These are phyloP conservation scores for Hydraecia micacea DNA, from an alignment of 2,888 invertebrate species.

Conservation along the genomic window DNA sequence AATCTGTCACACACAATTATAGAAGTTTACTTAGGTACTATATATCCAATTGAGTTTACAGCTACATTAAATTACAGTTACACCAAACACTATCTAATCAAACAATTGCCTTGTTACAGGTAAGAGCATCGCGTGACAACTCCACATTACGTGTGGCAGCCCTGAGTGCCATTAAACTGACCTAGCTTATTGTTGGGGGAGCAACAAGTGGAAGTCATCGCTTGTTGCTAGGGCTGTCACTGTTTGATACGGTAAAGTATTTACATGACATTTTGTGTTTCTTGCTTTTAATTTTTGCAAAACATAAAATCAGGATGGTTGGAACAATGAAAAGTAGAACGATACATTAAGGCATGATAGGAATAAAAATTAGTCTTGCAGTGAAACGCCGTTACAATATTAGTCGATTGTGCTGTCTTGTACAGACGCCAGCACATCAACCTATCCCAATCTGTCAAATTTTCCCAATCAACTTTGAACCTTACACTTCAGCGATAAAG, in stretches of 20 bases:
- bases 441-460: no score
- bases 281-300: not conserved
- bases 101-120: constrained; percentile 65
- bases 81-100: constrained; percentile 42
- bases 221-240: constrained; percentile 81
- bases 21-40: not conserved
- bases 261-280: not conserved
- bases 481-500: no score
- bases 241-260: constrained; percentile 22
- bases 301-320: no score
- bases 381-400: not conserved
- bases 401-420: not conserved
- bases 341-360: not conserved
- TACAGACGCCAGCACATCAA: no score
- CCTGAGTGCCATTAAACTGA: constrained; percentile 72
- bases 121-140: constrained; percentile 65
- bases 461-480: no score
- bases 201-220: constrained; percentile 85
- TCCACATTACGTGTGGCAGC: constrained; percentile 57
- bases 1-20: not conserved
- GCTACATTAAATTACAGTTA: not conserved
- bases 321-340: no score
- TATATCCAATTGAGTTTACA: not conserved
- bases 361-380: not conserved
- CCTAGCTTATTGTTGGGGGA: constrained; percentile 87